A percentile compares a stretch with the other conserved stretches of the same genome.
These are phyloP conservation scores for Aviceda subcristata DNA, from an alignment of 2,113 vertebrate species.

Conservation along the genomic window DNA sequence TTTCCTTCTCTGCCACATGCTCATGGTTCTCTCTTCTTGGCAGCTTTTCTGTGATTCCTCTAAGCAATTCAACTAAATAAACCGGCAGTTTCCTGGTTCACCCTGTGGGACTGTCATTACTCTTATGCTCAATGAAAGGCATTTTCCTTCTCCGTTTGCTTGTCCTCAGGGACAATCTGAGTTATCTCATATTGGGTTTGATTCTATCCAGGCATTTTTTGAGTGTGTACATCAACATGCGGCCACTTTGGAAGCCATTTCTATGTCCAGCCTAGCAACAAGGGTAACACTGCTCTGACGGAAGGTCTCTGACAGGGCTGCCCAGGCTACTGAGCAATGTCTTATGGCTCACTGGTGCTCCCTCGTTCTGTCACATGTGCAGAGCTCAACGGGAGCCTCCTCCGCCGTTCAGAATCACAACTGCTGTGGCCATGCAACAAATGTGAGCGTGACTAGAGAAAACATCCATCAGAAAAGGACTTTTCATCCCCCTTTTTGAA, in stretches of 20 bases:
- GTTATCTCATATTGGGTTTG: not conserved
- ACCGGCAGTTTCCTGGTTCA: not conserved
- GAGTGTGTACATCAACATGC: not conserved
- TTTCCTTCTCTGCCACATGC: not conserved
- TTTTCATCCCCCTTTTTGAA: not conserved
- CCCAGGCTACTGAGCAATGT: not conserved
- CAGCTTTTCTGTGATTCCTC: not conserved
- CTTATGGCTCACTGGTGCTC: not conserved
- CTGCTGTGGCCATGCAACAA: not conserved
- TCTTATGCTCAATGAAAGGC: not conserved
- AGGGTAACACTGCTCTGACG: not conserved
- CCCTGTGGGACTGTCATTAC: rapidly evolving
- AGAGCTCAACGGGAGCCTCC: rapidly evolving
- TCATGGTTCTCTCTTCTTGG: not conserved
- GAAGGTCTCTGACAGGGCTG: not conserved
- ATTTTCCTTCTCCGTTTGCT: not conserved
- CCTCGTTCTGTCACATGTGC: not conserved
- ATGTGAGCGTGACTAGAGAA: not conserved
- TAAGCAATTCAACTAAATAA: not conserved
- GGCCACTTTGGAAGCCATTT: not conserved
- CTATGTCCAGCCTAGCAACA: not conserved
- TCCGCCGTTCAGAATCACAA: not conserved
- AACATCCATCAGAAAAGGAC: not conserved
- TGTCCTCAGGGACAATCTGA: not conserved
- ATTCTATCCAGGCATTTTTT: not conserved